Evolutionary conservation across 2,113 vertebrate species (phyloP).

Genomic region (Porphyrio hochstetteri): DNA sequence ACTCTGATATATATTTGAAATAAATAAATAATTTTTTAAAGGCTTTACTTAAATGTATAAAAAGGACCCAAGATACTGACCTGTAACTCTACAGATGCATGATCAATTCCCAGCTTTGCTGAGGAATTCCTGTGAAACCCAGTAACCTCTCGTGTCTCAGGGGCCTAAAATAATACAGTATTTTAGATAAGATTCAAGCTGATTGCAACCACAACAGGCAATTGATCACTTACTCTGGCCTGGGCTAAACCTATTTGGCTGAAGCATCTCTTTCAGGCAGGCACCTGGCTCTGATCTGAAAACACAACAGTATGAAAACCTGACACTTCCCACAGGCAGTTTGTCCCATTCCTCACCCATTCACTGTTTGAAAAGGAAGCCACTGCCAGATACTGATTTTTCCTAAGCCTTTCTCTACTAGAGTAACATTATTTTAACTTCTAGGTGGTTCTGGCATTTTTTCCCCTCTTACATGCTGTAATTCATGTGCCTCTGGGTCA

Average conservation of each 20-base stretch:
- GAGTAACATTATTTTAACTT: not conserved
- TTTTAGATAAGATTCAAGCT: not conserved
- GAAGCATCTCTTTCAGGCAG: not conserved
- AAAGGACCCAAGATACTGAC: not conserved
- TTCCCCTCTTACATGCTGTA: not conserved
- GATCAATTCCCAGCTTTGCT: not conserved
- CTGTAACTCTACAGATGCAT: not conserved
- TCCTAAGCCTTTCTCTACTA: not conserved
- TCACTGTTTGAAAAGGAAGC: not conserved
- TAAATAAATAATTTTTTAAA: not conserved
- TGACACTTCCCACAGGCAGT: not conserved
- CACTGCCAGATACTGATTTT: not conserved
- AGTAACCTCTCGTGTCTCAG: not conserved
- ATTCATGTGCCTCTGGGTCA: not conserved
- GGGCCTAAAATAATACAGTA: not conserved
- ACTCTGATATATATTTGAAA: not conserved
- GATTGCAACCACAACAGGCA: not conserved
- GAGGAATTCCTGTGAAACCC: not conserved
- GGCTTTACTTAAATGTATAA: not conserved
- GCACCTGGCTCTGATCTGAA: not conserved
- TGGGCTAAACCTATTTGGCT: not conserved
- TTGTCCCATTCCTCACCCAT: not conserved
- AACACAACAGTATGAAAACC: fast-evolving
- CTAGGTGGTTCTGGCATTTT: not conserved
- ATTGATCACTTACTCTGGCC: not conserved